Evolutionary conservation across 2,888 invertebrate species (phyloP), one percentile per base, ranked within the genome.

Genomic region (Agrotis segetum): DNA sequence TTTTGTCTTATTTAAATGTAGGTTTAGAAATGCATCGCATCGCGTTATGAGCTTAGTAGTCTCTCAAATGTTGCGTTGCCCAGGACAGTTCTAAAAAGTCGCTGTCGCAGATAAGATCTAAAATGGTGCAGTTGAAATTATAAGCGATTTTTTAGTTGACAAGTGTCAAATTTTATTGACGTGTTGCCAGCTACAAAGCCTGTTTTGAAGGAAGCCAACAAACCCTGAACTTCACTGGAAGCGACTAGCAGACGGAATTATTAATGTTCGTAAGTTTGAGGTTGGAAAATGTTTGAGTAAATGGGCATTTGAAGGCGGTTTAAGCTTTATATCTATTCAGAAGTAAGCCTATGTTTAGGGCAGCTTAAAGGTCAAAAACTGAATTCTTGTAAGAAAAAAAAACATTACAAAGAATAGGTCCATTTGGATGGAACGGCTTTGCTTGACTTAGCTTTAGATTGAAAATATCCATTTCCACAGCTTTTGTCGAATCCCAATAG

Each of bases 141-240:
- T 92, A 89, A 91, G 90, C 90, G 83, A 88, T 91, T 92, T 89
- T 89, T 87, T 84, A 83, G 88, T 89, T 91, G 92, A 92, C 92
- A 93, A 92, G 89, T 92, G 92, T 92, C 93, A 93, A 89, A 91
- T 91, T 92, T 86, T 93, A 93, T 92, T 91, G 93, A 93, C 91
- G 90, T 89, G 88, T 90, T 89, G 89, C 90, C 87, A 88, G 85
- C 88, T 85, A 88, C 89, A 93, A 92, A 93, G 91, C 92, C 89
- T 90, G 89, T 92, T 90, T 88, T 81, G 24, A 89, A 87, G 74
- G 83, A 86, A 85, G 83, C 71, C 80, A 77, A 81, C 79, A 80
- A 24, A 59, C 59, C 67, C 64, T 74, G 63, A 82, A 77, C 61
- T 81, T 56, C 46, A 72, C 86, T 91, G 73, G 91, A 91, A 89